Evolutionary conservation across 2,113 vertebrate species (phyloP).

Genomic region (Takifugu bimaculatus): DNA sequence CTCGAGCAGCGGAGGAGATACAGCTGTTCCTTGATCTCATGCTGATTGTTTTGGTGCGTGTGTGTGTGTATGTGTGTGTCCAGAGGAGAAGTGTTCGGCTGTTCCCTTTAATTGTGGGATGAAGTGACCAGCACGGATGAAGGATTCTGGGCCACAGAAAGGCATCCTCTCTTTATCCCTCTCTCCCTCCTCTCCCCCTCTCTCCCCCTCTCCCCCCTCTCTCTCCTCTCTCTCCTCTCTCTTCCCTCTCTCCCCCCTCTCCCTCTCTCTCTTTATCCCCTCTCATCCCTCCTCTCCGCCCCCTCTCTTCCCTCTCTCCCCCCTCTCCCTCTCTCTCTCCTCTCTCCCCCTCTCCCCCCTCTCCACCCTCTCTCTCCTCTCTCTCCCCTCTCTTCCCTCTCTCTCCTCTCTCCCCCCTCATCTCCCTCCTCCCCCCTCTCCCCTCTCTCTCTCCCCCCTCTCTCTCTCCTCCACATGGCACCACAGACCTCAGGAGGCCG

Average conservation of each 20-base stretch:
- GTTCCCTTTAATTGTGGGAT: slow-evolving; percentile 49
- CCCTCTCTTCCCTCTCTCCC: slow-evolving; percentile 38
- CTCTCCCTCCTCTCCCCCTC: slow-evolving; percentile 13
- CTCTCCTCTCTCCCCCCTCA: too few species aligned
- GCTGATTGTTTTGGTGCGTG: not conserved
- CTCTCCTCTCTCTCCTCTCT: too few species aligned
- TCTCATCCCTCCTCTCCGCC: not conserved
- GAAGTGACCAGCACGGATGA: slow-evolving; percentile 39
- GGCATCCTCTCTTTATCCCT: slow-evolving; percentile 17
- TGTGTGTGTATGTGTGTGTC: slow-evolving; percentile 30
- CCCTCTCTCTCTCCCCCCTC: not conserved
- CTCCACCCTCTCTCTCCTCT: slow-evolving; percentile 26
- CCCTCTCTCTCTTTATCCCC: not conserved
- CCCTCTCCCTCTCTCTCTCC: slow-evolving; percentile 27
- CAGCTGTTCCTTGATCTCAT: slow-evolving; percentile 36
- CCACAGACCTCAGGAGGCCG: slow-evolving; percentile 16
- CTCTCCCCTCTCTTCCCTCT: not conserved
- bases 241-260: not conserved
- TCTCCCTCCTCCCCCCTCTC: too few species aligned
- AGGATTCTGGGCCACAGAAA: slow-evolving; percentile 20
- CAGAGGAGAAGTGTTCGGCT: slow-evolving; percentile 19
- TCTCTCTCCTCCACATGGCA: slow-evolving; percentile 45
- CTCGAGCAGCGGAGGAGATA: slow-evolving; percentile 26
- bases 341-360: not conserved
- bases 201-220: too few species aligned